Evolutionary conservation across 2,113 vertebrate genomes (phyloP).

Genomic region (Falco punctatus): DNA sequence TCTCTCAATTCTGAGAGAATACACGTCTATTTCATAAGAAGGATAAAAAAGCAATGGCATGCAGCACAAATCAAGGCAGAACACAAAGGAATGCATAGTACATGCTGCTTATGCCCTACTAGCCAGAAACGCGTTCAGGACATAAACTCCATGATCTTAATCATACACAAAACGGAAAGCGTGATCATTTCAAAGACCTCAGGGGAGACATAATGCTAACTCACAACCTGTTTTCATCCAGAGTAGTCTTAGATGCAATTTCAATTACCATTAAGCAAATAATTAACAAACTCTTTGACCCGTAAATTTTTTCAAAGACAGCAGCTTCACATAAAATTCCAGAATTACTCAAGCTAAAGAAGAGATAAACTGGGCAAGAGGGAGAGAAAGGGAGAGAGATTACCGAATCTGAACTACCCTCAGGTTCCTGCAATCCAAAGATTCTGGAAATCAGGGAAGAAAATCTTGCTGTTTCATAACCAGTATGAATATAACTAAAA

Average conservation of each 20-base stretch:
- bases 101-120: fast-evolving
- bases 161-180: neutral
- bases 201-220: neutral
- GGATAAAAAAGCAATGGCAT: neutral
- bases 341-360: neutral
- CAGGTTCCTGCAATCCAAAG: neutral
- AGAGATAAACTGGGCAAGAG: neutral
- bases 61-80: neutral
- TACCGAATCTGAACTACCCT: neutral
- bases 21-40: neutral
- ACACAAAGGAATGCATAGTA: neutral
- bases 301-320: neutral
- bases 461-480: neutral
- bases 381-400: neutral
- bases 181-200: neutral
- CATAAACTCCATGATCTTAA: neutral
- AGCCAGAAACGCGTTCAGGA: neutral
- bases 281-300: neutral
- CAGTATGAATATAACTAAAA: neutral
- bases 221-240: neutral
- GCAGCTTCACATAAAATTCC: neutral
- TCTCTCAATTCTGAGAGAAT: neutral
- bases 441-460: neutral
- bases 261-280: neutral
- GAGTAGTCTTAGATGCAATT: neutral